Evolutionary conservation across 1,140 invertebrate species (phyloP).

Genomic region (Hylyphantes graminicola): DNA sequence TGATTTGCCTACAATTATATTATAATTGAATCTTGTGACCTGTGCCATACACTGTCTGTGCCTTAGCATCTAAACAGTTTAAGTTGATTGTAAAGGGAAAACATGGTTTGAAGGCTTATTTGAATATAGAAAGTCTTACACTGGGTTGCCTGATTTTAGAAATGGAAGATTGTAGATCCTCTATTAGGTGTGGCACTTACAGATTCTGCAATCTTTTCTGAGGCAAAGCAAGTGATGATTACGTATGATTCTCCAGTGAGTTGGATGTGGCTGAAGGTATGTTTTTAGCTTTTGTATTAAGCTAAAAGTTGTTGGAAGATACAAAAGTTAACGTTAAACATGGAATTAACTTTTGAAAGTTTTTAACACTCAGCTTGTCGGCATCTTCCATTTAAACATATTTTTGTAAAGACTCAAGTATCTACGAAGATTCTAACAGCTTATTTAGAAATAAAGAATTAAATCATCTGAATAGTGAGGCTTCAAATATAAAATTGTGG

Average conservation of each 20-base stretch:
- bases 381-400: too few relatives aligned
- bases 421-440: too few relatives aligned
- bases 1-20: too few relatives aligned
- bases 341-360: too few relatives aligned
- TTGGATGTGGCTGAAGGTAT: conserved; percentile 39
- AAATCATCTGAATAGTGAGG: too few relatives aligned
- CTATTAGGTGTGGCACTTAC: conserved; percentile 10
- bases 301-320: conserved; percentile 35
- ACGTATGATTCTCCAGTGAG: conserved; percentile 2
- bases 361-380: too few relatives aligned
- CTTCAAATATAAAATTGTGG: too few relatives aligned
- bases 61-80: too few relatives aligned
- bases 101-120: conserved; percentile 14
- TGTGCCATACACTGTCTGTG: too few relatives aligned
- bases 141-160: conserved; percentile 35
- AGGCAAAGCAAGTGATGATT: conserved; percentile 17
- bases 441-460: too few relatives aligned
- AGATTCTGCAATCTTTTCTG: conserved; percentile 8
- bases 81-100: not conserved
- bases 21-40: too few relatives aligned
- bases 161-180: conserved; percentile 1
- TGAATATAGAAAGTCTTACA: conserved; percentile 9
- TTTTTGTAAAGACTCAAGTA: too few relatives aligned
- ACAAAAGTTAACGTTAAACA: conserved; percentile 7
- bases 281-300: conserved; percentile 59